Conservation (phyloP, 1,140 invertebrate species). For the Drosophila nannoptera region DNA sequence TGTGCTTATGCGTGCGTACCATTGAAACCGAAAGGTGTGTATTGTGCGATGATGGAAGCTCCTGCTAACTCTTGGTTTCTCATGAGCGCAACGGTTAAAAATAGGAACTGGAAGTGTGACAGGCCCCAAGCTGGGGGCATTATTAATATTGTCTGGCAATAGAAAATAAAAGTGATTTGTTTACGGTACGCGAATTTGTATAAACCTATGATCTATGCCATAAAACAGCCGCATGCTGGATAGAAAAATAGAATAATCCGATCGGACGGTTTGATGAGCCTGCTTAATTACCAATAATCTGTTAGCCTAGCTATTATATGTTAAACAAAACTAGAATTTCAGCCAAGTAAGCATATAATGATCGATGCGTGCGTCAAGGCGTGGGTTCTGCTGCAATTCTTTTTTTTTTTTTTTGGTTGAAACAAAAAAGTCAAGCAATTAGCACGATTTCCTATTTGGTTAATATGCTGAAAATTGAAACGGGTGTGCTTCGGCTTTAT, state of each 20-base stretch:
- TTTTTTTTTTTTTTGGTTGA: slow-evolving; percentile 1
- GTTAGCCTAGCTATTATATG: slow-evolving; percentile 12
- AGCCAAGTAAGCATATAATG: slow-evolving; percentile 51
- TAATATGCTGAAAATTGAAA: slow-evolving; percentile 76
- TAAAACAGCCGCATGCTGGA: background rate
- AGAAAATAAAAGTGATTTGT: slow-evolving; percentile 75
- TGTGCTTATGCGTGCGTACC: no score
- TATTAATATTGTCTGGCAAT: slow-evolving; percentile 54
- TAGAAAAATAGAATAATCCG: slow-evolving; percentile 33
- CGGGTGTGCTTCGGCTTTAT: slow-evolving; percentile 61
- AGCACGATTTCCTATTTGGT: slow-evolving; percentile 75
- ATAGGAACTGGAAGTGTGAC: slow-evolving; percentile 23
- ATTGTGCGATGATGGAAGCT: slow-evolving; percentile 13
- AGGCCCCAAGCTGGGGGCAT: slow-evolving; percentile 25
- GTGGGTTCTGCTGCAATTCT: slow-evolving; percentile 29
- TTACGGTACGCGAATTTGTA: slow-evolving; percentile 35
- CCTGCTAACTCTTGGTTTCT: slow-evolving; percentile 56
- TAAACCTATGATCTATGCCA: slow-evolving; percentile 18
- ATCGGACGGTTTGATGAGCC: slow-evolving; percentile 54
- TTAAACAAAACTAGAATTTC: no score
- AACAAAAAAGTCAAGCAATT: slow-evolving; percentile 62
- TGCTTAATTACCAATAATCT: slow-evolving; percentile 72
- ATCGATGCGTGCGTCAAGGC: slow-evolving; percentile 53
- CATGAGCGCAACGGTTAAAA: slow-evolving; percentile 45
- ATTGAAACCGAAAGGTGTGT: slow-evolving; percentile 65